Evolutionary conservation across 2,113 vertebrate genomes (phyloP).

Genomic region (Epinephelus fuscoguttatus): DNA sequence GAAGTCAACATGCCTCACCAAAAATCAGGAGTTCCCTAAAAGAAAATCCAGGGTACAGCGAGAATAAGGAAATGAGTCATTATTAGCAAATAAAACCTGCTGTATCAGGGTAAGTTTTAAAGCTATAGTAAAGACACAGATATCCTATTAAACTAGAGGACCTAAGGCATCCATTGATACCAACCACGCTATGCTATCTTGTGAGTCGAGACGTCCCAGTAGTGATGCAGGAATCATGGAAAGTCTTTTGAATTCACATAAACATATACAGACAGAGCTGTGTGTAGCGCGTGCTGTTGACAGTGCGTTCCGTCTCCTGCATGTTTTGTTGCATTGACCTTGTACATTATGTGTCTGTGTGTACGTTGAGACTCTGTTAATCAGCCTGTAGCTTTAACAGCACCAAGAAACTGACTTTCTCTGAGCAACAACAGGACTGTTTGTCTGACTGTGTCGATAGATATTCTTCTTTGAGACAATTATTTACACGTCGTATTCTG

Average conservation of each 20-base stretch:
- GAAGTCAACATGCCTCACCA: no score
- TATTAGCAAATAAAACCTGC: no score
- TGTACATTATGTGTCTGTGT: neutral
- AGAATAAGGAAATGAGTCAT: no score
- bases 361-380: neutral
- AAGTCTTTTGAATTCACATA: neutral
- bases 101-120: no score
- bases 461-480: conserved; percentile 19
- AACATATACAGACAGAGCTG: no score
- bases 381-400: neutral
- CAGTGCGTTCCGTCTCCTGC: neutral
- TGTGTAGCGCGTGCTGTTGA: neutral
- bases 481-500: conserved; percentile 21
- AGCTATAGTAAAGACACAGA: no score
- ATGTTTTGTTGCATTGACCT: neutral
- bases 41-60: no score
- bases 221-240: conserved; percentile 1
- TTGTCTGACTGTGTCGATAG: neutral
- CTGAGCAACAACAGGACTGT: neutral
- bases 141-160: no score
- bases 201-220: no score
- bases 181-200: no score
- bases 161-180: no score
- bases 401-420: neutral
- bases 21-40: no score